Base-by-base conservation (phyloP, 2,888 invertebrate species). In the Sarcophaga subvicina region DNA sequence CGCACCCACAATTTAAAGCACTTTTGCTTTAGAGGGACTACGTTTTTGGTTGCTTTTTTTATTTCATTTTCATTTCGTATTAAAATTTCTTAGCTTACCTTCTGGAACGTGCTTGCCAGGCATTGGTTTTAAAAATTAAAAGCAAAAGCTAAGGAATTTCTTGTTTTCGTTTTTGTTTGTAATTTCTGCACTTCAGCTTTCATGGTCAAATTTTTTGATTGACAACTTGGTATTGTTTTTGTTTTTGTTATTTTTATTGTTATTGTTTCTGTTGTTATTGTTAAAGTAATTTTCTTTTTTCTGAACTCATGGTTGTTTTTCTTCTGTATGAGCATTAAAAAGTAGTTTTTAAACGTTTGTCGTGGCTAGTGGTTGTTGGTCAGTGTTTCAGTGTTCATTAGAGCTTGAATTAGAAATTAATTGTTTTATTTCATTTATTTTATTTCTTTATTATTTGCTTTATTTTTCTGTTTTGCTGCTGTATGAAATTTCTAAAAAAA, bases 1-100 rank as follows among this genome's bases (percentile, higher is more conserved):
- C 83, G 88, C 85, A 88, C 88, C 85, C 83, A 80, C 82, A 47
- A 73, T 76, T 69, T 76, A n/a, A n/a, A 59, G 54, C 54, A 54
- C 14, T 54, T 54, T 54, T 62, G 37, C 77, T 75, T 83, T 72
- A 27, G 20, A 49, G 27, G 6, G 66, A 72, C 72, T 86, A 47
- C 59, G 72, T 80, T 73, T 67, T 72, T 11, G 60, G 49, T 54
- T 71, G 54, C 37, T 59, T 45, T 27, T 49, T 27, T 80, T n/a
- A 66, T 22, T 73, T 77, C 20, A 49, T 49, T 45, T 77, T 67
- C 20, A 20, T 63, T 59, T 54, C 62, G 20, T 49, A 17, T 14
- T 78, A 62, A 60, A 59, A 71, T 71, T 84, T 76, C 59, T 64
- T 69, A 62, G 69, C 75, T 78, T 60, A 49, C 11, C 54, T 67